Conservation (phyloP, 2,797 vertebrate species). For the Anguilla megastoma region DNA sequence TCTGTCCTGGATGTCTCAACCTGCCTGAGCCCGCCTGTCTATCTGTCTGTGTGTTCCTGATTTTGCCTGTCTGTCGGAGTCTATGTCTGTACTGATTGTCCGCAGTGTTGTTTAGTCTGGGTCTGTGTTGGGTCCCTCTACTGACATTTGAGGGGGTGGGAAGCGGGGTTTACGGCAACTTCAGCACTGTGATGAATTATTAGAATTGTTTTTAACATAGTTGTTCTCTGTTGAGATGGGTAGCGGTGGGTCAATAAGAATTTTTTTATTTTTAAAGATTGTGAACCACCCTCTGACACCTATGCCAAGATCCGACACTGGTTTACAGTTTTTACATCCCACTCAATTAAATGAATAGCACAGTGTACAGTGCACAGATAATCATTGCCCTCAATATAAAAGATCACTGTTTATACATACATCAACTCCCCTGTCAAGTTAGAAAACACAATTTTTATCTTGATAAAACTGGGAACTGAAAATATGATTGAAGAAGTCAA, state of each 20-base stretch:
- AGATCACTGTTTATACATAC: background rate
- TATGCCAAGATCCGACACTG: too few species aligned
- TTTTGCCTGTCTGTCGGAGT: background rate
- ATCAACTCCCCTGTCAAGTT: background rate
- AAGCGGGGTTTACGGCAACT: too few species aligned
- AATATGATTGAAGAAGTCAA: background rate
- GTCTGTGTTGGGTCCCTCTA: background rate
- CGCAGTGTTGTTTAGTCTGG: background rate
- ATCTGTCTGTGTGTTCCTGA: background rate
- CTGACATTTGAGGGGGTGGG: background rate
- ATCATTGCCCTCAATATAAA: background rate
- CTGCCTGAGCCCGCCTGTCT: background rate
- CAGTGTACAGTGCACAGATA: background rate
- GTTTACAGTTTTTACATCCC: too few species aligned
- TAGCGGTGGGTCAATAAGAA: too few species aligned
- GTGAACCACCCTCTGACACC: too few species aligned
- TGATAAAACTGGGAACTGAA: background rate
- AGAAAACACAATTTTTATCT: background rate
- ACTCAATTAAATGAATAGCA: background rate
- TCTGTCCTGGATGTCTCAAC: background rate
- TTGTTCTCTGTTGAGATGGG: too few species aligned
- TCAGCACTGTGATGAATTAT: too few species aligned
- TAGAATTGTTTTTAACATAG: too few species aligned
- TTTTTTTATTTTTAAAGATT: too few species aligned
- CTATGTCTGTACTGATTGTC: background rate